Base-by-base conservation (phyloP, 2,797 vertebrate species). In the Basileuterus tristriatus region DNA sequence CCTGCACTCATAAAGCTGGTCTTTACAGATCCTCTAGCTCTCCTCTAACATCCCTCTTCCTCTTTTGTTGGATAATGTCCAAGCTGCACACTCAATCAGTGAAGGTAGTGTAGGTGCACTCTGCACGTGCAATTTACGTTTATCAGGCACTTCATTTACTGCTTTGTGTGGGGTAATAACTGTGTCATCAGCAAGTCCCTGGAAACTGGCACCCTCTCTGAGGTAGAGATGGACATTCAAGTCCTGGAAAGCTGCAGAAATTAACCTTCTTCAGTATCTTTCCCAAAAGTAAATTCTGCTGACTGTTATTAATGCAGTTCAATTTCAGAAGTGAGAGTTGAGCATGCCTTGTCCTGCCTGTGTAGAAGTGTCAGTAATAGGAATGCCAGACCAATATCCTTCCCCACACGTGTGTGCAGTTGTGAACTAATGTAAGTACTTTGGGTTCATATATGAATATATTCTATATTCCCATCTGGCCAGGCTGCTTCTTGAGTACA, bases 1-100 rank as follows among this genome's bases (percentile, higher is more conserved):
- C 80, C 79, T 92, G 55, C 1, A 1, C 69, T 91, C 55, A 7
- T 92, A 92, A 95, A 94, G 69, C 59, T 84, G 47, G 15, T 86
- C 79, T 85, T 89, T 85, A n/a, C 63, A 72, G 67, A 80, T 88
- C 69, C 46, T 70, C 47, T 23, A 62, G 62, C 43, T 81, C 58
- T 16, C 62, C 74, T 76, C 17, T 29, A 26, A 56, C 29, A 63
- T 59, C 55, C 53, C 21, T 75, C n/a, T 43, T 80, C 43, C 43
- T 81, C 26, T 5, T 71, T 67, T 15, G 12, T 30, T 91, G 84
- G 65, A 16, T n/a, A 3, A 11, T 27, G 22, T 62, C 72, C 91
- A 94, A 44, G 49, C 32, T 52, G 49, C 29, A 4, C 27, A 5
- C 46, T 76, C 21, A 14, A 6, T 63, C 27, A 23, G 44, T 50